A percentile compares a stretch with the other conserved stretches of the same genome.
Evolutionary conservation across 2,797 vertebrate species (phyloP).

Genomic region (Lateolabrax maculatus): DNA sequence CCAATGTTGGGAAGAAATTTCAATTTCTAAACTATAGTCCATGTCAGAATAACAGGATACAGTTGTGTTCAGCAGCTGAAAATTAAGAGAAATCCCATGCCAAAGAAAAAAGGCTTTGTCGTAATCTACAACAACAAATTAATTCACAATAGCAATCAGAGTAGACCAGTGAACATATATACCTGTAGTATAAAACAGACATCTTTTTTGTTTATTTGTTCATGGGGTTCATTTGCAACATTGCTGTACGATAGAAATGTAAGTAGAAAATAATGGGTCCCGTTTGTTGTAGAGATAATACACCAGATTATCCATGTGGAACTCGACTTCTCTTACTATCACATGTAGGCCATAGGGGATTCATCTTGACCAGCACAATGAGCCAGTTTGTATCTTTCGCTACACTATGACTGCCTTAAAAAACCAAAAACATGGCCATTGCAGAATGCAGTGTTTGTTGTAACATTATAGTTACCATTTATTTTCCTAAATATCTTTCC

Average conservation of each 20-base stretch:
- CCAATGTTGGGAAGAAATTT: neutral
- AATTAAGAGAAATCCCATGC: neutral
- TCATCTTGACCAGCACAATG: constrained; percentile 66
- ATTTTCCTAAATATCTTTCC: constrained; percentile 37
- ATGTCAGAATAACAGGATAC: constrained; percentile 13
- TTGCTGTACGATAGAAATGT: neutral
- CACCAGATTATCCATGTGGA: constrained; percentile 40
- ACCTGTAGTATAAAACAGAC: neutral
- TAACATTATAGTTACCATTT: constrained; percentile 28
- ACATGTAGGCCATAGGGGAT: constrained; percentile 59
- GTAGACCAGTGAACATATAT: constrained; percentile 38
- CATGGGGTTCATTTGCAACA: constrained; percentile 15
- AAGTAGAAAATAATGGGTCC: neutral
- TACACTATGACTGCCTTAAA: constrained; percentile 38
- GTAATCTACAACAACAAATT: constrained; percentile 23
- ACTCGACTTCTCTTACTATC: constrained; percentile 54
- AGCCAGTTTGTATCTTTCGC: constrained; percentile 55
- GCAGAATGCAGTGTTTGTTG: constrained; percentile 26
- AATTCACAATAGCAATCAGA: constrained; percentile 1
- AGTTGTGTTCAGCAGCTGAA: constrained; percentile 10
- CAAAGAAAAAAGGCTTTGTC: constrained; percentile 3
- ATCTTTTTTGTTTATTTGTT: neutral
- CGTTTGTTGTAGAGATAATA: constrained; percentile 11
- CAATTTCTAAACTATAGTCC: neutral
- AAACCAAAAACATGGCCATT: constrained; percentile 54